Evolutionary conservation across 2,797 vertebrate species (phyloP).

Genomic region (Sebastes flavidus): DNA sequence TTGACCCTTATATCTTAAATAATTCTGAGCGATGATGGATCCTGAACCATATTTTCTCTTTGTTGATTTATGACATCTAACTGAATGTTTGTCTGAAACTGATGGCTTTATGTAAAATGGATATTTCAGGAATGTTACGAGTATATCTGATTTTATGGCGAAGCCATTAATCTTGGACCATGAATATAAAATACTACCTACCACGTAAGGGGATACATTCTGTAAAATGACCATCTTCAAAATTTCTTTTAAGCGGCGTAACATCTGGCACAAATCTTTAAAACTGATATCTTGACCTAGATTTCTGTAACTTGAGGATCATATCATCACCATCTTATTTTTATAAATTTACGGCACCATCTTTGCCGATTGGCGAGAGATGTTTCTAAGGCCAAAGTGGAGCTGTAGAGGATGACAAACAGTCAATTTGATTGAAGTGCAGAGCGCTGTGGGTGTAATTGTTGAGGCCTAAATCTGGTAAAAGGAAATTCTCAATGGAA

Average conservation of each 20-base stretch:
- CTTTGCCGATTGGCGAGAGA: neutral
- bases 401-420: neutral
- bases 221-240: neutral
- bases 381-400: neutral
- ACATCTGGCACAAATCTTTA: slow-evolving; percentile 1
- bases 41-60: neutral
- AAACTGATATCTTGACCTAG: slow-evolving; percentile 15
- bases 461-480: slow-evolving; percentile 57
- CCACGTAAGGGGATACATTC: slow-evolving; percentile 7
- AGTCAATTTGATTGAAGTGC: neutral
- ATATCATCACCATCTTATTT: neutral
- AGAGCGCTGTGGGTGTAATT: slow-evolving; percentile 24
- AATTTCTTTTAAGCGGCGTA: neutral
- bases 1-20: neutral
- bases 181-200: neutral
- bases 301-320: neutral
- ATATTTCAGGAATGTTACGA: slow-evolving; percentile 14
- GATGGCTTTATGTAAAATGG: neutral
- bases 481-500: slow-evolving; percentile 66
- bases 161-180: neutral
- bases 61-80: neutral
- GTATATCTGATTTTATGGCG: slow-evolving; percentile 17
- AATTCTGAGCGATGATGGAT: neutral
- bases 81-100: slow-evolving; percentile 11
- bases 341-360: neutral